Evolutionary conservation across 2,113 vertebrate species (phyloP).

Genomic region (Burhinus oedicnemus): DNA sequence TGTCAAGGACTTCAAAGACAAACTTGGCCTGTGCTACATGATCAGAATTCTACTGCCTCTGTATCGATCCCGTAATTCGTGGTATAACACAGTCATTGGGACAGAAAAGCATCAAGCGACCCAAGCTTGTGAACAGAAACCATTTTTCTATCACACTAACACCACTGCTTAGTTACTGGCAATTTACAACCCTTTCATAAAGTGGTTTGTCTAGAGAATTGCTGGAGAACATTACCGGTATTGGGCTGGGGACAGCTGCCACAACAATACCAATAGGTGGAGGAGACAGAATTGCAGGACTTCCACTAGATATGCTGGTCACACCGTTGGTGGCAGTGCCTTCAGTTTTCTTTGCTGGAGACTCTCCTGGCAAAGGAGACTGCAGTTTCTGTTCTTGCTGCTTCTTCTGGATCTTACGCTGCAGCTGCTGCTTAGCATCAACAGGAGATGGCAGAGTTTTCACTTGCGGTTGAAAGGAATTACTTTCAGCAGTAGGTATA

Average conservation of each 20-base stretch:
- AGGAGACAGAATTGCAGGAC: constrained; percentile 89
- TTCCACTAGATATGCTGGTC: constrained; percentile 84
- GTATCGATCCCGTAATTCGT: neutral
- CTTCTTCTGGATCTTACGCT: constrained; percentile 98
- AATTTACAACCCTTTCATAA: neutral
- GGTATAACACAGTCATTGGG: neutral
- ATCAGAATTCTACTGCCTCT: neutral
- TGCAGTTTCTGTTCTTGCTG: constrained; percentile 97
- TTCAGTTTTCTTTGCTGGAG: constrained; percentile 81
- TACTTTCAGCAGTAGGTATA: constrained; percentile 88
- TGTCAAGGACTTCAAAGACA: neutral
- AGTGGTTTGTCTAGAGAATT: neutral
- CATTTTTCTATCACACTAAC: neutral
- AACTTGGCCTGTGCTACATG: neutral
- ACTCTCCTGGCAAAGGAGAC: constrained; percentile 89
- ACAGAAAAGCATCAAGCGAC: neutral
- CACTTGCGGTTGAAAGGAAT: constrained; percentile 92
- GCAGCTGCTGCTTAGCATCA: constrained; percentile 97
- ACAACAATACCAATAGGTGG: constrained; percentile 93
- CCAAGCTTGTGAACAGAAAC: neutral
- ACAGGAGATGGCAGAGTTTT: constrained; percentile 90
- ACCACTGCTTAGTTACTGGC: neutral
- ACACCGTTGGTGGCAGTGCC: constrained; percentile 76
- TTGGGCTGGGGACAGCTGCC: constrained; percentile 92
- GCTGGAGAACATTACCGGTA: constrained; percentile 81